phyloP scores from a whole-genome alignment of 2,113 vertebrate species.

The Sinocyclocheilus maitianheensis region DNA sequence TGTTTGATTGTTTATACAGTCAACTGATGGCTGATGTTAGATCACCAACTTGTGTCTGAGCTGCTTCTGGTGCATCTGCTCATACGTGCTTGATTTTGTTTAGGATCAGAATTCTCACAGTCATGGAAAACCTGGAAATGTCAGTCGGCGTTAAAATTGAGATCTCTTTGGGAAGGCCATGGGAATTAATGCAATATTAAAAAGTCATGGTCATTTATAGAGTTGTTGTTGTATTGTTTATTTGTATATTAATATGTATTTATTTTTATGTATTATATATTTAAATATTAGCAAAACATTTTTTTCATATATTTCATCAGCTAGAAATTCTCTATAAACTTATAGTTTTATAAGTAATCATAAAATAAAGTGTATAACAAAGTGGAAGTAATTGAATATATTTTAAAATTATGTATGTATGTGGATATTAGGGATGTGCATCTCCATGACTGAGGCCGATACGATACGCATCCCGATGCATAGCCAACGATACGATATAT shows the following conservation, averaged over 20 bases:
- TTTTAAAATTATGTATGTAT: too few relatives aligned
- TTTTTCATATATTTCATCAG: background rate
- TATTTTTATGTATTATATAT: background rate
- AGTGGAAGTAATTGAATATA: too few relatives aligned
- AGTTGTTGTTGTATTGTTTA: background rate
- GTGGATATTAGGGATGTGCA: too few relatives aligned
- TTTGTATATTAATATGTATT: background rate
- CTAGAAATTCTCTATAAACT: background rate
- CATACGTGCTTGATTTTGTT: background rate
- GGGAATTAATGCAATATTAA: background rate
- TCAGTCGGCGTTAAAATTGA: background rate
- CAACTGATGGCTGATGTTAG: background rate
- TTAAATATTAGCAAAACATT: too few relatives aligned
- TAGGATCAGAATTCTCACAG: background rate
- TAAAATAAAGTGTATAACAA: too few relatives aligned
- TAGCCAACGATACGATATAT: too few relatives aligned
- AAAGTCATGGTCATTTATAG: background rate
- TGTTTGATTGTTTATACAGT: conserved; percentile 26
- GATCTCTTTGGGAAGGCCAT: background rate
- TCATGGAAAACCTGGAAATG: background rate
- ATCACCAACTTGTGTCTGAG: conserved; percentile 21
- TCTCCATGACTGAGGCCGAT: too few relatives aligned
- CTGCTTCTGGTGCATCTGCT: conserved; percentile 3
- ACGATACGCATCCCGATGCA: too few relatives aligned
- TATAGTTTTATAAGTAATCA: too few relatives aligned